A percentile compares a stretch with the other conserved stretches of the same genome.
phyloP scores from a whole-genome alignment of 2,113 vertebrate genomes.

The Uria lomvia region DNA sequence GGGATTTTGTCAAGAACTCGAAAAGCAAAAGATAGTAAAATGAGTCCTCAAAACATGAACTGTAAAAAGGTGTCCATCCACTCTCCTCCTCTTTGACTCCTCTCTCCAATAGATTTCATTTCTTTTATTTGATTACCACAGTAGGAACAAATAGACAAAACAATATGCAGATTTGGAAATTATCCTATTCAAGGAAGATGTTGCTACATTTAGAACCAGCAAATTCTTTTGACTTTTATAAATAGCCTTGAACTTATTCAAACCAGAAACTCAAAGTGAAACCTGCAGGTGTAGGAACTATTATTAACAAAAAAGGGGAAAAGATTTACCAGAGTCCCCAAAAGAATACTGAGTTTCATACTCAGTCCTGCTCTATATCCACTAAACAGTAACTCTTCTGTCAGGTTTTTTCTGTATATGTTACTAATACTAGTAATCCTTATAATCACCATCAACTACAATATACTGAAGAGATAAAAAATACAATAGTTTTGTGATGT shows the following conservation, averaged over 20 bases:
- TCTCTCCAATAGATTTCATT: neutral
- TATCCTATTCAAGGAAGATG: neutral
- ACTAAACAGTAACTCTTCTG: neutral
- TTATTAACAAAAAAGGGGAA: neutral
- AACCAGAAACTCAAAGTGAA: neutral
- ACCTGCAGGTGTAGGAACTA: neutral
- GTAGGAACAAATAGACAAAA: neutral
- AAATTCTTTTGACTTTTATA: neutral
- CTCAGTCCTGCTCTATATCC: neutral
- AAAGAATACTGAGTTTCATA: neutral
- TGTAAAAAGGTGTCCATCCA: neutral
- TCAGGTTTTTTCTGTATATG: neutral
- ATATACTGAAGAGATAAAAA: neutral
- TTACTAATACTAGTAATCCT: neutral
- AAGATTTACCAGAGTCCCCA: neutral
- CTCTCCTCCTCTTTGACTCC: neutral
- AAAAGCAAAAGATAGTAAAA: neutral
- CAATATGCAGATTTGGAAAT: neutral
- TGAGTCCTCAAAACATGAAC: accelerated
- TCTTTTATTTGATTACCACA: neutral
- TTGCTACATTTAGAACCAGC: neutral
- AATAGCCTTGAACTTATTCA: neutral
- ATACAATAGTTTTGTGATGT: neutral
- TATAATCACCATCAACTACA: neutral
- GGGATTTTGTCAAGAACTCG: neutral